Evolutionary conservation across 1,140 invertebrate species (phyloP), one percentile per base, ranked within the genome.

Genomic region (Bacillus rossius): DNA sequence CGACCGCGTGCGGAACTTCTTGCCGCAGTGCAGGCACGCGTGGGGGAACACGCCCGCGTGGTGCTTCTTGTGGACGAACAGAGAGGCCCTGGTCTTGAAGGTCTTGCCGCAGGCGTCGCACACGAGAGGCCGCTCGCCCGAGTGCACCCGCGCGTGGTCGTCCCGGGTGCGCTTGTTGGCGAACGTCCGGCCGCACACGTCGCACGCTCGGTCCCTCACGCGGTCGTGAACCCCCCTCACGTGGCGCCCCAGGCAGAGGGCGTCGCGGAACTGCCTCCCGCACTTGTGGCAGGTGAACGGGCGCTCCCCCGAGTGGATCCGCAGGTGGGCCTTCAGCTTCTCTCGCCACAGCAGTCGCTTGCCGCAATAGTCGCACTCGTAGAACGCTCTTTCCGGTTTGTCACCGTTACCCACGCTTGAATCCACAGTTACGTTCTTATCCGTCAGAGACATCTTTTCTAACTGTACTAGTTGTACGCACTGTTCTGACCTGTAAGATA

Each of bases 211-310:
- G 23, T 45, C 23, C 20, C 47, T 57, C 19, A 65, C 65, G 8
- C 62, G 55, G 25, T 71, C 70, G 7, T 66, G 57, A 4, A 59
- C 43, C 43, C 41, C 13, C 56, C 57, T 57, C 8, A 50, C 13
- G 38, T 57, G 55, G 48, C 19, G 61, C 58, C 60, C 62, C 23
- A 67, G 60, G 59, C 50, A 60, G 57, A 45, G 61, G 59, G 20
- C 54, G 10, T 49, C 62, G 62, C 17, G 61, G 48, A 75, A 78
- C 22, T 65, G 66, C 63, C 82, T 83, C 2, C 79, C 79, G 59
- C 83, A 85, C 8, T 76, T 65, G 2, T 75, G 70, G 64, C 83
- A 85, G 3, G 68, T 67, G 40, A 64, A 69, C 0, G 69, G 67
- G 1, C 65, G 63, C 45, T 71, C 68, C 45, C 72, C 61, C 17